Conservation (phyloP, 2,113 vertebrate genomes). For the Scytalopus superciliaris region DNA sequence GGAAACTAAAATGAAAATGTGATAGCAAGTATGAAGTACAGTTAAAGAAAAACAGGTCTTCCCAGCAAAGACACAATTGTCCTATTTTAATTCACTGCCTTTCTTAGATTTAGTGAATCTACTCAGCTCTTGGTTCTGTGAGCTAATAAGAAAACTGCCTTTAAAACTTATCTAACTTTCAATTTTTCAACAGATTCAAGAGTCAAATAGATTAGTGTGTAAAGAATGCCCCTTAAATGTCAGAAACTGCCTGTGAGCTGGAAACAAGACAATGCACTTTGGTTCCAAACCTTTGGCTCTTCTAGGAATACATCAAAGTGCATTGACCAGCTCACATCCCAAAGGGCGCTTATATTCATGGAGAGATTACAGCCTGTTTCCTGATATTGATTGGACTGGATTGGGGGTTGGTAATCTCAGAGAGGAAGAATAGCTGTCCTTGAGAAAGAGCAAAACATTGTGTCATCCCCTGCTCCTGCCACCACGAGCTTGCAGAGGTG, state of each 20-base stretch:
- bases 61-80: neutral
- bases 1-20: neutral
- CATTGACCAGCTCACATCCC: conserved; percentile 55
- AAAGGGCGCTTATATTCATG: neutral
- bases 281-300: conserved; percentile 2
- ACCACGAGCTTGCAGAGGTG: neutral
- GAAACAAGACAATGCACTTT: neutral
- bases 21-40: neutral
- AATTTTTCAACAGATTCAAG: neutral
- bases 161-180: neutral
- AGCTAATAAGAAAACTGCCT: neutral
- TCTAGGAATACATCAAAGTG: conserved; percentile 24
- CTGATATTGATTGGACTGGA: conserved; percentile 25
- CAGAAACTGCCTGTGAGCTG: neutral
- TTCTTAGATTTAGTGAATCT: neutral
- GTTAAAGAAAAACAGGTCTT: neutral
- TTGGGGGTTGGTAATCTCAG: neutral
- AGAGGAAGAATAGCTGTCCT: conserved; percentile 38
- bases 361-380: conserved; percentile 25
- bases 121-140: neutral
- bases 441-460: neutral
- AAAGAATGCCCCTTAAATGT: neutral
- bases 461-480: neutral
- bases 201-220: neutral
- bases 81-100: neutral